Evolutionary conservation across 2,888 invertebrate species (phyloP).

Genomic region (Cryptus armator): DNA sequence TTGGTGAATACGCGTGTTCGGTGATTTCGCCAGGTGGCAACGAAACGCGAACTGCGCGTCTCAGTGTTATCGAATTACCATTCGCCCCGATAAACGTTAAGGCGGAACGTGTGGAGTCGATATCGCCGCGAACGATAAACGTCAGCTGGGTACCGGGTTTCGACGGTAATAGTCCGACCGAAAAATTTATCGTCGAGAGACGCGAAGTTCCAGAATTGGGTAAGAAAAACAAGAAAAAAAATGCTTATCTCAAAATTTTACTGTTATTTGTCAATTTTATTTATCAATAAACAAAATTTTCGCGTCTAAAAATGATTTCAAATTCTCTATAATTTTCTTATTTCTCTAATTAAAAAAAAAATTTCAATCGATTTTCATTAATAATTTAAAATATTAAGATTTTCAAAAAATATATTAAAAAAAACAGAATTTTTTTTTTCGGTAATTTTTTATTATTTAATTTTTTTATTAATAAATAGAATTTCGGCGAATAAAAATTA

Average conservation of each 20-base stretch:
- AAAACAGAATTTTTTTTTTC: too few species aligned
- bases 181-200: constrained; percentile 96
- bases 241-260: too few species aligned
- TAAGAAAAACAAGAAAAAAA: constrained; percentile 84
- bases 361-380: constrained; percentile 30
- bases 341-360: background rate
- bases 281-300: too few species aligned
- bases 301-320: too few species aligned
- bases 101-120: constrained; percentile 89
- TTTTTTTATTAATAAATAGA: too few species aligned
- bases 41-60: constrained; percentile 94
- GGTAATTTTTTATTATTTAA: too few species aligned
- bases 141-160: constrained; percentile 98
- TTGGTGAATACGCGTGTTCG: constrained; percentile 96
- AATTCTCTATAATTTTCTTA: too few species aligned
- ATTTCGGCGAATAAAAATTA: too few species aligned
- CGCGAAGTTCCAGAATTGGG: constrained; percentile 95
- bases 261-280: too few species aligned
- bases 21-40: constrained; percentile 97
- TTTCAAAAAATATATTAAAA: background rate
- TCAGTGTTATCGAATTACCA: constrained; percentile 97
- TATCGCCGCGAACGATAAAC: constrained; percentile 92
- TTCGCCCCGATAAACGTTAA: constrained; percentile 96
- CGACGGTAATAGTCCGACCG: constrained; percentile 98
- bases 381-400: too few species aligned